A percentile compares a stretch with the other conserved stretches of the same genome.
Conservation (phyloP, 2,113 vertebrate species). For the Periophthalmus modestus region DNA sequence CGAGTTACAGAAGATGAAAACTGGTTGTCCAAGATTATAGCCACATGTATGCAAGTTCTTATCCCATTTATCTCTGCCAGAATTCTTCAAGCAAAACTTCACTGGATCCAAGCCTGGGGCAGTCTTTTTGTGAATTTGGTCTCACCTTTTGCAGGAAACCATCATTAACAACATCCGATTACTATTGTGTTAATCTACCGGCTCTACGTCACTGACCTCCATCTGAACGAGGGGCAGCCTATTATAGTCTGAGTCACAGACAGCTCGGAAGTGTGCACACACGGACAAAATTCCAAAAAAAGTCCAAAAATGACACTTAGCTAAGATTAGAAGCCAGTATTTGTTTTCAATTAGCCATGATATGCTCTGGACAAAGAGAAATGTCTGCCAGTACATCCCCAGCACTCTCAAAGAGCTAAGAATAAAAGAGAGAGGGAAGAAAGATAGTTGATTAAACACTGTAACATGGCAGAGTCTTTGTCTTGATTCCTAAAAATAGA, state of each 20-base stretch:
- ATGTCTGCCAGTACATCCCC: conserved; percentile 40
- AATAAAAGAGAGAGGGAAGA: conserved; percentile 43
- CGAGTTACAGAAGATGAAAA: background rate
- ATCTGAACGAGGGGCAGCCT: conserved; percentile 25
- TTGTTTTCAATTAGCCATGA: conserved; percentile 64
- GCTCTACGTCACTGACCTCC: conserved; percentile 20
- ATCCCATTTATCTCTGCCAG: background rate
- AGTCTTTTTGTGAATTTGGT: background rate
- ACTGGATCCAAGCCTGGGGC: conserved; percentile 6
- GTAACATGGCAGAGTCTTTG: background rate
- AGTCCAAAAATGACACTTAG: conserved; percentile 24
- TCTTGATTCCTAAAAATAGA: conserved; percentile 8
- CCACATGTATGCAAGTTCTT: background rate
- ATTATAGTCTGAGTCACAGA: conserved; percentile 44
- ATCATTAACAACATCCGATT: conserved; percentile 26
- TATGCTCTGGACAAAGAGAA: conserved; percentile 37
- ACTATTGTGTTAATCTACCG: conserved; percentile 14
- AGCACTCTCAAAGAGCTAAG: conserved; percentile 57
- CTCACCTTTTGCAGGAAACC: background rate
- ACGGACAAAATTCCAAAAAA: conserved; percentile 21
- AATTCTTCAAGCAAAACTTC: background rate
- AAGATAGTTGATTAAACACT: conserved; percentile 36
- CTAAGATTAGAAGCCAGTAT: conserved; percentile 39
- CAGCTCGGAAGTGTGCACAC: conserved; percentile 25
- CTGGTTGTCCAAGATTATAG: background rate